Evolutionary conservation across 1,140 invertebrate genomes (phyloP), one percentile per base, ranked within the genome.

Genomic region (Dinoponera quadriceps): DNA sequence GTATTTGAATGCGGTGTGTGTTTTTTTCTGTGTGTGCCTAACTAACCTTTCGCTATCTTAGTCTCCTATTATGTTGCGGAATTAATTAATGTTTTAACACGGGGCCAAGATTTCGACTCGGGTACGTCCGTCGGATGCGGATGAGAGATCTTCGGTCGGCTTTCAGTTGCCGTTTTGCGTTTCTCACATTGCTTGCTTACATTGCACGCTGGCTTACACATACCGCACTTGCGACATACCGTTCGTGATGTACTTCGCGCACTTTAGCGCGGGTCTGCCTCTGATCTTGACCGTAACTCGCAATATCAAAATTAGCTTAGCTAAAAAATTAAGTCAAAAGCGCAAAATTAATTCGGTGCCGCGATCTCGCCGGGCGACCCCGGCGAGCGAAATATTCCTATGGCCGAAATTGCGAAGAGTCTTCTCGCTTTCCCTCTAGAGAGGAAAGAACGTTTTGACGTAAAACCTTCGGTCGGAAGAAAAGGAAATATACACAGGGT

Each of bases 241-340:
- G 22, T 69, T 88, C 73, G 83, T 88, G 86, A 88, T 85, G 86
- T 78, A 88, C 60, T 84, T 88, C 27, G 83, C 81, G 59, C 83
- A 81, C 20, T 48, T 77, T 85, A 77, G 20, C 59, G 29, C 71
- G 38, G 59, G 72, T 63, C 7, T 68, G 65, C 83, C 20, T 38
- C 55, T 68, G 83, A 88, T 55, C 66, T 60, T 68, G 86, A 88
- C 22, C 49, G 77, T 65, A 82, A 88, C 83, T 88, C 63, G 84
- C 62, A 88, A 68, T 59, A 88, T 29, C 73, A 88, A 54, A 78
- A 82, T 51, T 74, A 85, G 75, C 65, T 83, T 87, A 85, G 63
- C 84, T 85, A 88, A 84, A n/a, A 88, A 87, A 78, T 71, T 55
- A 87, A 83, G 73, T 84, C 44, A 27, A 77, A 85, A 75, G 59